Evolutionary conservation across 1,140 invertebrate species (phyloP).

Genomic region (Drosophila nikananu): DNA sequence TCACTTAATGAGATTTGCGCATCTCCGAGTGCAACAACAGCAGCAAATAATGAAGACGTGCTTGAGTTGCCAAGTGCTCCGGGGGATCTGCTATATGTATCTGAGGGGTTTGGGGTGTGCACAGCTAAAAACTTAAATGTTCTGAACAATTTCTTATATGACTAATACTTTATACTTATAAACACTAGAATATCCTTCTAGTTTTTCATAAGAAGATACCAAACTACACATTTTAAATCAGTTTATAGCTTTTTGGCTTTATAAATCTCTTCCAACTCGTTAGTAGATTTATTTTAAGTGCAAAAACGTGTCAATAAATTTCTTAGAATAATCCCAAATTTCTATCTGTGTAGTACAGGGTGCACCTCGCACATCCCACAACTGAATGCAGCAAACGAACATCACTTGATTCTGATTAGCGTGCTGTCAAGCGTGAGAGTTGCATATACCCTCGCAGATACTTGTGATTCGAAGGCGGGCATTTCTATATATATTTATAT

Average conservation of each 20-base stretch:
- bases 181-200: too few relatives aligned
- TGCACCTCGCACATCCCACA: slow-evolving; percentile 35
- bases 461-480: slow-evolving; percentile 4
- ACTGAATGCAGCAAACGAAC: slow-evolving; percentile 68
- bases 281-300: not conserved
- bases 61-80: slow-evolving; percentile 76
- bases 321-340: not conserved
- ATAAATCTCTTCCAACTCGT: not conserved
- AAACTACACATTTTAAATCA: too few relatives aligned
- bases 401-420: slow-evolving; percentile 84
- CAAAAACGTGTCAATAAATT: not conserved
- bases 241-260: not conserved
- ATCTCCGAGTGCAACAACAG: slow-evolving; percentile 75
- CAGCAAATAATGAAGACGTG: slow-evolving; percentile 76
- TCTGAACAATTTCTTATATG: not conserved
- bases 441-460: slow-evolving; percentile 39
- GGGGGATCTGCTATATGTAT: slow-evolving; percentile 12
- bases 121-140: not conserved
- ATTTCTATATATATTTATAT: slow-evolving; percentile 2
- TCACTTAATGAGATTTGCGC: slow-evolving; percentile 84
- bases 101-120: slow-evolving; percentile 10
- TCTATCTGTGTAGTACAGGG: slow-evolving; percentile 5
- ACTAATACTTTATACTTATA: too few relatives aligned
- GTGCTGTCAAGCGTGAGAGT: slow-evolving; percentile 81
- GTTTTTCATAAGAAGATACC: too few relatives aligned